Evolutionary conservation across 2,888 invertebrate genomes (phyloP), one percentile per base, ranked within the genome.

Genomic region (Eristalinus sepulchralis): DNA sequence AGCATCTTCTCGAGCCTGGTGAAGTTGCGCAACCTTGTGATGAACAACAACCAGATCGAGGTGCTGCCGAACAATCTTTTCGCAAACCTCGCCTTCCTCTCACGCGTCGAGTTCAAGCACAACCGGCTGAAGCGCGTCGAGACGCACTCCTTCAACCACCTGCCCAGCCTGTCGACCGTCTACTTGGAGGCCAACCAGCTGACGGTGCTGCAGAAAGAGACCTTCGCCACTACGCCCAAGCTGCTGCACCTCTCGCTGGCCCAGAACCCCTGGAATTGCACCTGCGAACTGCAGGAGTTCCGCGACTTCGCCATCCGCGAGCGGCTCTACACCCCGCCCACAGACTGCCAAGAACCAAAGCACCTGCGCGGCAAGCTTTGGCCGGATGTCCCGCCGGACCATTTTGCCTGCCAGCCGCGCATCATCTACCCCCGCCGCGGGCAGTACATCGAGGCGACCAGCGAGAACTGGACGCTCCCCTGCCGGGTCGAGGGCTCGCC

Each of bases 181-280:
- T 94, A 95, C 87, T 93, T 98, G 82, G 95, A 96, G 88, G 94
- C 95, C 53, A 98, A 98, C 91, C 95, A 95, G 89, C 93, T 98
- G 73, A 95, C 95, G 71, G 94, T 94, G 71, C 92, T 97, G 64
- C 94, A 94, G 89, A 93, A 94, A 63, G 95, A 95, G 82, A 94
- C 95, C 6, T 94, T 97, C 79, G 94, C 94, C 76, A 94, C 94
- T 36, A 92, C 97, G 71, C 94, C 94, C 1, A 95, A 95, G 87
- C 92, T 98, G 71, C 94, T 95, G 31, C 96, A 96, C 89, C 93
- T 98, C 59, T 96, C 96, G 73, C 93, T 98, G 0, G 95, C 95
- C 88, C 95, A 95, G 84, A 98, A 98, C 91, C 96, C 96, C 0
- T 98, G 98, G 98, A 94, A 96, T 83, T 98, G 98, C 90, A 97